A percentile compares a stretch with the other conserved stretches of the same genome.
Conservation (phyloP, 2,113 vertebrate genomes). For the Perognathus longimembris region DNA sequence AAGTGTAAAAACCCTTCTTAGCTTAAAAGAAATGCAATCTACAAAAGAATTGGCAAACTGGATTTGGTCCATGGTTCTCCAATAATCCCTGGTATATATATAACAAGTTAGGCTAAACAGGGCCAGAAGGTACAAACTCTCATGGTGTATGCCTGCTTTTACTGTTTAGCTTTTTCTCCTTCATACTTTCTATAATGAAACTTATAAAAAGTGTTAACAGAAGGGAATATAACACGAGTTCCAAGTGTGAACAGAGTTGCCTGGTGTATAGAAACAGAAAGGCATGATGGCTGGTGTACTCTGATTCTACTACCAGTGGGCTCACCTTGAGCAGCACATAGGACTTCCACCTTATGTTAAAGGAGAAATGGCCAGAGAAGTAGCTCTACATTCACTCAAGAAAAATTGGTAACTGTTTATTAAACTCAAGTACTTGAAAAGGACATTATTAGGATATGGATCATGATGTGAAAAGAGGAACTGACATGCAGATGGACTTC, state of each 20-base stretch:
- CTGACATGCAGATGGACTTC: not conserved
- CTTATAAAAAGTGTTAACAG: not conserved
- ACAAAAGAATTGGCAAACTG: not conserved
- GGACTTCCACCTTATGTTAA: not conserved
- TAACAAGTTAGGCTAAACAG: not conserved
- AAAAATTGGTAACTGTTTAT: not conserved
- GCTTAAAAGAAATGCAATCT: slow-evolving; percentile 3
- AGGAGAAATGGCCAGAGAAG: not conserved
- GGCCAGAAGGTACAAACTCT: not conserved
- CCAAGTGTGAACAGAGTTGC: not conserved
- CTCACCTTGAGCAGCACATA: not conserved
- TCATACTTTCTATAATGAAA: not conserved
- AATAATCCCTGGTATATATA: not conserved
- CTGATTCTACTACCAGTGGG: not conserved
- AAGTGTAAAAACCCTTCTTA: not conserved
- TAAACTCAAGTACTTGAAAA: not conserved
- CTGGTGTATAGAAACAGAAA: not conserved
- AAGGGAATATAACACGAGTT: not conserved
- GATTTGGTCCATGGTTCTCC: not conserved
- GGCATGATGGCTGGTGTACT: not conserved
- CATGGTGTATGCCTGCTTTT: not conserved
- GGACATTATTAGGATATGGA: not conserved
- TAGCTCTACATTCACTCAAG: not conserved
- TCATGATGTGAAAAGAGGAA: not conserved
- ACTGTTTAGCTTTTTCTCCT: not conserved